A percentile compares a stretch with the other conserved stretches of the same genome.
Evolutionary conservation across 2,113 vertebrate species (phyloP).

Genomic region (Serilophus lunatus): DNA sequence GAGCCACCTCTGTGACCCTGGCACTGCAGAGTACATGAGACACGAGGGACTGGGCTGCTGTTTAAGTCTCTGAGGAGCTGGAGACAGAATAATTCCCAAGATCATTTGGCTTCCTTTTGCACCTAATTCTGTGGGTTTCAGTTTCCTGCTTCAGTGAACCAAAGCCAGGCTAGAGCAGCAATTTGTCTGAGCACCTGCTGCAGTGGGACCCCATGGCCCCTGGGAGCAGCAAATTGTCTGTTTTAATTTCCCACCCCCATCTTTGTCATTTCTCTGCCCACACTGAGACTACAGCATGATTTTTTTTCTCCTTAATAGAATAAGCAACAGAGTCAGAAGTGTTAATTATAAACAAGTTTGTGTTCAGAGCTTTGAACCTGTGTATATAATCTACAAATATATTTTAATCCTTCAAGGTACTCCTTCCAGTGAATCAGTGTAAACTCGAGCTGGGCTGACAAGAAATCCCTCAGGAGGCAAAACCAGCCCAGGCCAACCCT

Average conservation of each 20-base stretch:
- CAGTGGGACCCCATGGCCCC: not conserved
- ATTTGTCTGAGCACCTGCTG: fast-evolving
- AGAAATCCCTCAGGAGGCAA: not conserved
- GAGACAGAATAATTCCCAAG: not conserved
- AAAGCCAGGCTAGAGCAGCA: not conserved
- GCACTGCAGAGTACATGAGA: too few relatives aligned
- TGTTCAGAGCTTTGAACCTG: not conserved
- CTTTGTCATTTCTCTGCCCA: not conserved
- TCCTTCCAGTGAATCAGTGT: not conserved
- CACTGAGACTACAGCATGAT: not conserved
- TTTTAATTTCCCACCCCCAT: not conserved
- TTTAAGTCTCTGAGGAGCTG: not conserved
- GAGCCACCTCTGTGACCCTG: not conserved
- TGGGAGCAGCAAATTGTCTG: not conserved
- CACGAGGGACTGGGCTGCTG: not conserved
- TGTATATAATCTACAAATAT: not conserved
- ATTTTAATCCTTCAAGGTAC: not conserved
- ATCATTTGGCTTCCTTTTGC: not conserved
- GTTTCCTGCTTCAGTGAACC: not conserved
- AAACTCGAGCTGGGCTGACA: not conserved
- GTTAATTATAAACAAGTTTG: not conserved
- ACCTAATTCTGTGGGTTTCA: not conserved
- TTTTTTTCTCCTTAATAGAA: not conserved
- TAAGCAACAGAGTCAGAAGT: not conserved
- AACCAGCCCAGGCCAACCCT: not conserved